Conservation (phyloP, 2,113 vertebrate species). For the Oryctolagus cuniculus region mOryCun1.1 NC_091436.1:147413501-147414000, state of each 20-base stretch:
- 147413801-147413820: slow-evolving; percentile 3
- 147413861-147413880: neutral
- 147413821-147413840: neutral
- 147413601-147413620: neutral
- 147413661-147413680: neutral
- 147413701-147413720: neutral
- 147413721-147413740: neutral
- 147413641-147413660: neutral
- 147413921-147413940: neutral
- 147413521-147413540: neutral
- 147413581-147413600: neutral
- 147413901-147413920: neutral
- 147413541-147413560: neutral
- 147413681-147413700: neutral
- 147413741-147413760: neutral
- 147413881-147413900: neutral
- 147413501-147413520: neutral
- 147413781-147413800: neutral
- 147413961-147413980: neutral
- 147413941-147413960: fast-evolving
- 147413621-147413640: neutral
- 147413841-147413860: slow-evolving; percentile 25
- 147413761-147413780: neutral
- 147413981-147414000: too few species aligned
- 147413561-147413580: neutral